A percentile compares a stretch with the other conserved stretches of the same genome.
These are phyloP conservation scores for Bugula neritina DNA, from an alignment of 2,888 invertebrate species.

Conservation along the genomic window DNA sequence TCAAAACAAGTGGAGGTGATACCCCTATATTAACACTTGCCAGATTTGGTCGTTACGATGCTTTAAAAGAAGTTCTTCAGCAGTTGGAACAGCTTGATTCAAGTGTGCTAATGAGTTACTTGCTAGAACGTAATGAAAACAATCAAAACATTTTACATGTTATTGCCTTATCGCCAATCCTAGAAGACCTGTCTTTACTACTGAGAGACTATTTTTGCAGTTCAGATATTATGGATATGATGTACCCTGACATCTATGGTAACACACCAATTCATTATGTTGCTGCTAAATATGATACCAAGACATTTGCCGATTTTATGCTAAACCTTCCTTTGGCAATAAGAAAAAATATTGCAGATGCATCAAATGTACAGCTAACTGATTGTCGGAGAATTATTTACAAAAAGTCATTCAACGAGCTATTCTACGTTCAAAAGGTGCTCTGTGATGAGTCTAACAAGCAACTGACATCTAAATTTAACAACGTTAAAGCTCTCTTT, in stretches of 20 bases:
- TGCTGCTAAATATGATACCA: background rate
- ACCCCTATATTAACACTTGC: too few species aligned
- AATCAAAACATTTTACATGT: background rate
- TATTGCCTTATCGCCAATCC: background rate
- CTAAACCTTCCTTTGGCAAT: background rate
- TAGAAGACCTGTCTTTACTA: background rate
- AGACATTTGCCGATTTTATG: background rate
- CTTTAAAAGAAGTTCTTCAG: too few species aligned
- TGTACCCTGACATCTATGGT: background rate
- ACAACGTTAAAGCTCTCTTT: too few species aligned
- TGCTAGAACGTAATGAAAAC: too few species aligned
- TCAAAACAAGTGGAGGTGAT: too few species aligned
- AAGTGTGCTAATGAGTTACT: too few species aligned
- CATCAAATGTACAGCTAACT: background rate
- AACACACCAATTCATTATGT: background rate
- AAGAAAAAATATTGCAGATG: background rate
- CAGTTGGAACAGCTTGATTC: too few species aligned
- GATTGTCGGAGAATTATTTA: background rate
- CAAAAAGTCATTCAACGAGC: too few species aligned
- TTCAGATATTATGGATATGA: background rate
- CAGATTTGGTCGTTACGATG: too few species aligned
- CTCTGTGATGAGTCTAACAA: too few species aligned
- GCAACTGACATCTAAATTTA: too few species aligned
- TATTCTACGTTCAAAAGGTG: too few species aligned
- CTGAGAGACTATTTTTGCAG: background rate